Base-by-base conservation (phyloP, 2,888 invertebrate species). In the Metopia argyrocephala region DNA sequence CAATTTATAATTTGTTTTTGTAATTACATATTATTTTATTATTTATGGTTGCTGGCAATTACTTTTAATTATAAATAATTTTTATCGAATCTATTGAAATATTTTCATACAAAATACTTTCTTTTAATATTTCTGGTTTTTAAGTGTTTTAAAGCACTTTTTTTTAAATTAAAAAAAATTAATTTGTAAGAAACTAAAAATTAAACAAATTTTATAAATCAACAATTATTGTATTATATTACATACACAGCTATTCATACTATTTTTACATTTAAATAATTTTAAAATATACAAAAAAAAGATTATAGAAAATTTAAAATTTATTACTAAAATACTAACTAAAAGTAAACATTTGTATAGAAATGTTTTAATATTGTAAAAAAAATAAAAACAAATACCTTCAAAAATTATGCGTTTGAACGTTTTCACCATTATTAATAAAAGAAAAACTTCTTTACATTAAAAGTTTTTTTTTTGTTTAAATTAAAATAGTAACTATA, bases 341-440 rank as follows among this genome's bases (percentile, higher is more conserved):
- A 62, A 59, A 64, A 57, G 25, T 65, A 69, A 78, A 78, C 76
- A 78, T 69, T 74, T 74, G 64, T 79, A 74, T 70, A 79, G 69
- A 74, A 74, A 78, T 74, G 73, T 73, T 73, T n/a, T 52, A 12
- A 50, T 59, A 52, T 48, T 50, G 56, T 66, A 71, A 75, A 79
- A 27, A 66, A 54, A 52, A 70, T 54, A 73, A 78, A 76, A 70
- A 69, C 68, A 75, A 75, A 75, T 75, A 75, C 64, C 73, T 69
- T 80, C 56, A 23, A 73, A 76, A 71, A 68, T 75, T 80, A 80
- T 80, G 76, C 80, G 80, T 76, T n/a, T 73, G 56, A 79, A 75
- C 52, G 61, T 80, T 68, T n/a, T 6, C 27, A 38, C 27, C 69
- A 68, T 70, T 68, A 65, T 69, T 21, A 27, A 62, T 74, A 57